Conservation (phyloP, 2,888 invertebrate species). For the Osmoderma eremita region DNA sequence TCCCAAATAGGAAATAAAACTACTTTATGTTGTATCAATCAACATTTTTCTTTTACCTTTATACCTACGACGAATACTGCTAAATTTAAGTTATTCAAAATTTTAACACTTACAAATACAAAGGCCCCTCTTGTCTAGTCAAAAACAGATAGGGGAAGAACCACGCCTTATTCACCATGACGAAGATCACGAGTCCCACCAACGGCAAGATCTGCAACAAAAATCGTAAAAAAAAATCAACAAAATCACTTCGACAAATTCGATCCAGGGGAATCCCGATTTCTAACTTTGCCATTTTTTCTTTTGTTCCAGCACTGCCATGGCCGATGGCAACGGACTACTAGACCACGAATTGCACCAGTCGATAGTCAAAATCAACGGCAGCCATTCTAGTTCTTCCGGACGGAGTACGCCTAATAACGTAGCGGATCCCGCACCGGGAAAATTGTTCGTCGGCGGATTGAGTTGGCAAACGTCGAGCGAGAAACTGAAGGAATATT, state of each 20-base stretch:
- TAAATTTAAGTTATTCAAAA: neutral
- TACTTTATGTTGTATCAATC: no score
- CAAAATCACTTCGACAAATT: no score
- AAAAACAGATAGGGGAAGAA: neutral
- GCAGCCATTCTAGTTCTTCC: slow-evolving; percentile 73
- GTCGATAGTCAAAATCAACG: slow-evolving; percentile 59
- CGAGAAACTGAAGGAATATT: slow-evolving; percentile 91
- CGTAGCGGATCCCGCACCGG: slow-evolving; percentile 78
- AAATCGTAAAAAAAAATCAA: slow-evolving; percentile 5
- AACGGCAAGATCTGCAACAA: slow-evolving; percentile 56
- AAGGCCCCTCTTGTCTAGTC: slow-evolving; percentile 14
- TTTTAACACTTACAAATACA: slow-evolving; percentile 18
- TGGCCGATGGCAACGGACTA: slow-evolving; percentile 66
- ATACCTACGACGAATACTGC: no score
- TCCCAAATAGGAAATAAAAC: no score
- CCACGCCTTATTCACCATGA: slow-evolving; percentile 21
- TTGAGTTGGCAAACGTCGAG: slow-evolving; percentile 94
- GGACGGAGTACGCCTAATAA: slow-evolving; percentile 79
- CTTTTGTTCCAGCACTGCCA: slow-evolving; percentile 63
- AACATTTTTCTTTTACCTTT: no score
- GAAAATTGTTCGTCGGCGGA: slow-evolving; percentile 90
- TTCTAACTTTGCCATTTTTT: neutral
- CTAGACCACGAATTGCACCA: slow-evolving; percentile 67
- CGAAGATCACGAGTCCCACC: slow-evolving; percentile 47
- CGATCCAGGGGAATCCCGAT: neutral